phyloP scores from a whole-genome alignment of 2,113 vertebrate species.

The Sinocyclocheilus anshuiensis region DNA sequence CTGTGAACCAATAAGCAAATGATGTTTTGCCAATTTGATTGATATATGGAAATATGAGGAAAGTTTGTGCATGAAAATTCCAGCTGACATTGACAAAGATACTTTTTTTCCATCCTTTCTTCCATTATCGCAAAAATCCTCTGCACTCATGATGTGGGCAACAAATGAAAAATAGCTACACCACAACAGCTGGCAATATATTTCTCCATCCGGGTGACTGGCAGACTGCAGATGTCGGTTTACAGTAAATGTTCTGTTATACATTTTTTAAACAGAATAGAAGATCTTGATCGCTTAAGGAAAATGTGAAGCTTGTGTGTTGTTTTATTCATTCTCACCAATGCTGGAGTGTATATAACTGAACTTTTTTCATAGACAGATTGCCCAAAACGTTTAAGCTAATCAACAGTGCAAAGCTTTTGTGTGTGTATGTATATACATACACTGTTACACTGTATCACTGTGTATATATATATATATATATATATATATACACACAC shows the following conservation, averaged over 20 bases:
- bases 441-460: too few relatives aligned
- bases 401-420: too few relatives aligned
- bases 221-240: conserved; percentile 6
- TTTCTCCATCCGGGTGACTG: conserved; percentile 2
- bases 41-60: conserved; percentile 44
- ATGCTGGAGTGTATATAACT: too few relatives aligned
- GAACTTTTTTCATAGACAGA: too few relatives aligned
- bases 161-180: conserved; percentile 24
- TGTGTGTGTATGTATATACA: too few relatives aligned
- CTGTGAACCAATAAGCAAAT: conserved; percentile 47
- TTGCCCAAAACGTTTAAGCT: too few relatives aligned
- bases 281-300: background rate
- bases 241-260: background rate
- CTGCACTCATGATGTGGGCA: conserved; percentile 5
- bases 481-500: too few relatives aligned
- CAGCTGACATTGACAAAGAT: conserved; percentile 37
- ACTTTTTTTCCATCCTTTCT: background rate
- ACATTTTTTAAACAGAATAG: background rate
- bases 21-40: conserved; percentile 48
- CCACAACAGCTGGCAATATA: background rate
- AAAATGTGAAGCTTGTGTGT: background rate
- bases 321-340: background rate
- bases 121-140: conserved; percentile 13
- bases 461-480: too few relatives aligned
- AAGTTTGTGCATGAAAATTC: conserved; percentile 12